These are phyloP conservation scores for Lysandra bellargus DNA, from an alignment of 2,888 invertebrate genomes.

Conservation along the genomic window DNA sequence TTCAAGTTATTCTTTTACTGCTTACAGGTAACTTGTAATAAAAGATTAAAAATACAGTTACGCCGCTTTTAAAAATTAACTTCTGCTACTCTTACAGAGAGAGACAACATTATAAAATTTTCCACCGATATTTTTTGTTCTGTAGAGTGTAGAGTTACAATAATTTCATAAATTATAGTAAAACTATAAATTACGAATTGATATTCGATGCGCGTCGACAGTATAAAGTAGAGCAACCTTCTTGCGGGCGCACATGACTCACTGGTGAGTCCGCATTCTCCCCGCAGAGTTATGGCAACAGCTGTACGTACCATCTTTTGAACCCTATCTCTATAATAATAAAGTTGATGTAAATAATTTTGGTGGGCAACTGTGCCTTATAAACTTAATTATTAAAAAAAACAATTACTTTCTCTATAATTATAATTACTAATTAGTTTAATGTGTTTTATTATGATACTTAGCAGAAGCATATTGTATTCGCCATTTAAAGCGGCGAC, in stretches of 20 bases:
- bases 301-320: constrained; percentile 31
- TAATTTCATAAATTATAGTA: constrained; percentile 19
- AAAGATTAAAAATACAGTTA: not conserved
- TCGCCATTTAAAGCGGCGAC: not conserved
- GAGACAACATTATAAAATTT: not conserved
- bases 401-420: constrained; percentile 5
- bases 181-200: constrained; percentile 30
- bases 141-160: not conserved
- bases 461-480: not conserved
- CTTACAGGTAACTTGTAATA: not conserved
- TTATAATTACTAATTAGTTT: not conserved
- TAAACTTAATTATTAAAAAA: constrained; percentile 6
- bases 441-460: not conserved
- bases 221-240: constrained; percentile 58
- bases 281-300: constrained; percentile 39
- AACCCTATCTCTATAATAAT: constrained; percentile 5
- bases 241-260: constrained; percentile 47
- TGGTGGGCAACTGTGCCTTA: not conserved
- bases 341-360: not conserved
- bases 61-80: not conserved
- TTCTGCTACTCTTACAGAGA: not conserved
- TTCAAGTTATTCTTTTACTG: not conserved
- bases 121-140: not conserved
- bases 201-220: constrained; percentile 40
- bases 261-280: constrained; percentile 51